Conservation (phyloP, 2,888 invertebrate species). For the Idaea dimidiata region DNA sequence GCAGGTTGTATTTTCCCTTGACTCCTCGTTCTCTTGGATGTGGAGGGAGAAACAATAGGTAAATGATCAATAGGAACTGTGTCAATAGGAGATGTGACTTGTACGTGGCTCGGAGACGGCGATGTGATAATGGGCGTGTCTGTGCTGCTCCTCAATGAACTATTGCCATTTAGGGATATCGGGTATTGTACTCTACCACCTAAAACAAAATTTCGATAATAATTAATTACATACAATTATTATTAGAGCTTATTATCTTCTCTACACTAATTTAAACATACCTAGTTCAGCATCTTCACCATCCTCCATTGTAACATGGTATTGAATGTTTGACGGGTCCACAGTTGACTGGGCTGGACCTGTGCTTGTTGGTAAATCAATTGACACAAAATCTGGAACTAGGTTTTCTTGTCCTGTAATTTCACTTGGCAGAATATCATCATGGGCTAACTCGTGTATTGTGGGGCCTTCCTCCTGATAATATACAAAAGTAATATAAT, state of each 20-base stretch:
- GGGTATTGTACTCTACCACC: slow-evolving; percentile 52
- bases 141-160: slow-evolving; percentile 37
- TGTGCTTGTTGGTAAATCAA: slow-evolving; percentile 41
- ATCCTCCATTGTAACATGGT: slow-evolving; percentile 74
- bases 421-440: slow-evolving; percentile 63
- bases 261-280: slow-evolving; percentile 26
- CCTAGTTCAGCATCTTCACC: slow-evolving; percentile 65
- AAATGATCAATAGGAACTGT: slow-evolving; percentile 44
- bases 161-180: slow-evolving; percentile 34
- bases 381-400: slow-evolving; percentile 51
- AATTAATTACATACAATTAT: neutral
- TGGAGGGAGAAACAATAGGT: slow-evolving; percentile 40
- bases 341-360: slow-evolving; percentile 33
- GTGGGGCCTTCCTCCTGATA: slow-evolving; percentile 76
- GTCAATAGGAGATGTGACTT: slow-evolving; percentile 21
- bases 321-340: slow-evolving; percentile 50
- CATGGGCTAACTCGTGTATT: slow-evolving; percentile 74
- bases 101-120: slow-evolving; percentile 47
- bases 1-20: slow-evolving; percentile 24
- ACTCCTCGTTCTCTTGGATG: slow-evolving; percentile 45
- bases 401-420: slow-evolving; percentile 51
- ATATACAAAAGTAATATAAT: slow-evolving; percentile 16
- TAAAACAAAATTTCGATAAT: slow-evolving; percentile 17
- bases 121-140: slow-evolving; percentile 47
- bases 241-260: neutral